Evolutionary conservation across 2,113 vertebrate genomes (phyloP).

Genomic region (Struthidea cinerea): DNA sequence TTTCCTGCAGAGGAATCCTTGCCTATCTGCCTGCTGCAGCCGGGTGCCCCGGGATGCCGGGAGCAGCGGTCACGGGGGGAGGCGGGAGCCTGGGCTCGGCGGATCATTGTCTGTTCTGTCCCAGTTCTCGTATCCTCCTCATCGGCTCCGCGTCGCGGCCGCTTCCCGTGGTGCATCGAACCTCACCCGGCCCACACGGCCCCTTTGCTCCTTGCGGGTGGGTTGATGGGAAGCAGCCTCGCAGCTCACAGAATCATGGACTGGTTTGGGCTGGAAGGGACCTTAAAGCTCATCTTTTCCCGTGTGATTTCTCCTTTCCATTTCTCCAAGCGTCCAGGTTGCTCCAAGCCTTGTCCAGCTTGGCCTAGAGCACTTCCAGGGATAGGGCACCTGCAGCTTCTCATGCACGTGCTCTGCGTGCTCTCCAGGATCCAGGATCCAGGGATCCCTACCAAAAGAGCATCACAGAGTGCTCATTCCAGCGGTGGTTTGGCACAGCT

Average conservation of each 20-base stretch:
- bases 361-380: not conserved
- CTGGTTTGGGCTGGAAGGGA: not conserved
- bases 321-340: accelerated
- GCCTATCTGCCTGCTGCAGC: conserved; percentile 37
- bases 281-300: accelerated
- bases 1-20: not conserved
- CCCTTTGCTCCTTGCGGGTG: not conserved
- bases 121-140: not conserved
- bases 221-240: not conserved
- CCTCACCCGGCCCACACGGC: accelerated
- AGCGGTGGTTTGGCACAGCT: not conserved
- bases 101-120: not conserved
- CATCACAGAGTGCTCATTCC: accelerated
- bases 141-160: accelerated
- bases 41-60: not conserved
- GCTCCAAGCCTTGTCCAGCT: not conserved
- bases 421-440: not conserved
- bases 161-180: not conserved
- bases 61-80: not conserved
- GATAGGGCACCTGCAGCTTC: not conserved
- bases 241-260: accelerated
- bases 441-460: accelerated
- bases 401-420: accelerated
- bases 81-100: accelerated
- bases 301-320: not conserved